phyloP scores from a whole-genome alignment of 2,888 invertebrate species.

The Plutella xylostella region DNA sequence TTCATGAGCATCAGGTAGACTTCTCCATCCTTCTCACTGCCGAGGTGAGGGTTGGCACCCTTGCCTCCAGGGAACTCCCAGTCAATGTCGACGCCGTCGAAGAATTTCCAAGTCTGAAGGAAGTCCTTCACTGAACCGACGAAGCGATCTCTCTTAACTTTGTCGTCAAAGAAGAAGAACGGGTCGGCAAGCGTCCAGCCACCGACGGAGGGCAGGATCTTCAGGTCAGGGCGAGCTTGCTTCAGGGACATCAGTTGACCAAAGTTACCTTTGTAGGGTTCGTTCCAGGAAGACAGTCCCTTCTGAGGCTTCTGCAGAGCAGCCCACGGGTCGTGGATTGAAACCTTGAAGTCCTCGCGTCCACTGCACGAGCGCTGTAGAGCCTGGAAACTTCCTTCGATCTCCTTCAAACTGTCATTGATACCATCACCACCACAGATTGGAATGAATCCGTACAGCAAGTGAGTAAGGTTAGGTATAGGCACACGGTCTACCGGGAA shows the following conservation, averaged over 20 bases:
- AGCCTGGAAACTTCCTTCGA: conserved; percentile 62
- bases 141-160: conserved; percentile 48
- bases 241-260: conserved; percentile 62
- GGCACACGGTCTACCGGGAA: conserved; percentile 57
- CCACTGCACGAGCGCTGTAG: conserved; percentile 59
- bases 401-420: conserved; percentile 63
- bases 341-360: conserved; percentile 59
- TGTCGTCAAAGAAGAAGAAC: conserved; percentile 57
- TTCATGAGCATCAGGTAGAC: conserved; percentile 52
- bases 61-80: conserved; percentile 67
- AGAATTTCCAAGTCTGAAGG: conserved; percentile 62
- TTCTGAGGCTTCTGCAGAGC: conserved; percentile 62
- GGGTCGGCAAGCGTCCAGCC: conserved; percentile 64
- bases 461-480: conserved; percentile 55
- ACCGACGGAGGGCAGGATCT: conserved; percentile 56
- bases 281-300: conserved; percentile 58
- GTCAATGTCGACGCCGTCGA: conserved; percentile 61
- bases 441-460: conserved; percentile 59
- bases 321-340: conserved; percentile 63
- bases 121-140: conserved; percentile 59
- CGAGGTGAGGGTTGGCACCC: conserved; percentile 56
- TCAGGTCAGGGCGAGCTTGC: conserved; percentile 54
- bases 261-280: conserved; percentile 63
- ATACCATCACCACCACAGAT: conserved; percentile 64
- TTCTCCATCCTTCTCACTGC: conserved; percentile 52